Evolutionary conservation across 2,888 invertebrate species (phyloP).

Genomic region (Nomada ferruginata): DNA sequence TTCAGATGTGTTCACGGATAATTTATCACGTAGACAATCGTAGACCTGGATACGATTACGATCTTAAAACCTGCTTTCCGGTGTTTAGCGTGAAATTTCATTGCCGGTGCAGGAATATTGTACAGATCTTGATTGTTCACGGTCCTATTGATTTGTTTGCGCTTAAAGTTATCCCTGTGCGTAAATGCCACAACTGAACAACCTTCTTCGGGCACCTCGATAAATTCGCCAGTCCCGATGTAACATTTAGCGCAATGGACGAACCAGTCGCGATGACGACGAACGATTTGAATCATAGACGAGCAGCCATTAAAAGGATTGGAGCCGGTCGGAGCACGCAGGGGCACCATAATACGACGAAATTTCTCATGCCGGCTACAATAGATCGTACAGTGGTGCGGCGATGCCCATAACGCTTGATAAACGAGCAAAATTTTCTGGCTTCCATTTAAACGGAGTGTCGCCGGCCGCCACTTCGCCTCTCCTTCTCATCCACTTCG

Average conservation of each 20-base stretch:
- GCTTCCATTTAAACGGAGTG: constrained; percentile 46
- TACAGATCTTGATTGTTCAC: too few species aligned
- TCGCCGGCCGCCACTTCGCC: constrained; percentile 29
- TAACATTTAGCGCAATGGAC: neutral
- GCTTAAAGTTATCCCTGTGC: too few species aligned
- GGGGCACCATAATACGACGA: constrained; percentile 14
- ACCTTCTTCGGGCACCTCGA: too few species aligned
- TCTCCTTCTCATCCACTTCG: constrained; percentile 34
- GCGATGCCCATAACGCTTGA: constrained; percentile 49
- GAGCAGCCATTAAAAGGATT: constrained; percentile 28
- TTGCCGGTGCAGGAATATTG: too few species aligned
- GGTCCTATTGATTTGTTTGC: too few species aligned
- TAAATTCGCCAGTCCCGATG: neutral
- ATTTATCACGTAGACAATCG: too few species aligned
- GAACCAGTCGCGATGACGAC: neutral
- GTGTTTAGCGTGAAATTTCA: too few species aligned
- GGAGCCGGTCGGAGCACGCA: constrained; percentile 1
- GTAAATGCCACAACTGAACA: too few species aligned
- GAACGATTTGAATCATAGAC: constrained; percentile 22
- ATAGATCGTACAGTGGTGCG: constrained; percentile 52
- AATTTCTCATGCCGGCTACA: constrained; percentile 38
- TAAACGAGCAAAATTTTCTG: constrained; percentile 53
- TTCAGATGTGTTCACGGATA: too few species aligned
- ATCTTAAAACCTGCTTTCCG: too few species aligned
- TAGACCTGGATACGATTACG: too few species aligned